Evolutionary conservation across 2,113 vertebrate genomes (phyloP).

Genomic region (Seriola dumerili): DNA sequence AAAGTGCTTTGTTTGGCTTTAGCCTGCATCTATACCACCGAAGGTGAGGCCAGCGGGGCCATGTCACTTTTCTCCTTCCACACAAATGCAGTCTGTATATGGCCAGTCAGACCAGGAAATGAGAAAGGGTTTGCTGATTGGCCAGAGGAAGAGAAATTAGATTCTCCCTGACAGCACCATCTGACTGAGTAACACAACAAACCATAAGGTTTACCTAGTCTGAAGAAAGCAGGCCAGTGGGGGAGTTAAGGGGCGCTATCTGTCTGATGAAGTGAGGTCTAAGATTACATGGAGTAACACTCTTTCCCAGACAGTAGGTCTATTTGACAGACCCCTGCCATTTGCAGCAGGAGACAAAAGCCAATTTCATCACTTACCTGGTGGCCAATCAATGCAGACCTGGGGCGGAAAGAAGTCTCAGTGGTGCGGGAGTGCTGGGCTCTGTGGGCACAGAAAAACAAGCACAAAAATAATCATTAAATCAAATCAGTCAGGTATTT

Average conservation of each 20-base stretch:
- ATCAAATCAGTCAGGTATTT: conserved; percentile 17
- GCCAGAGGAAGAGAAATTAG: conserved; percentile 59
- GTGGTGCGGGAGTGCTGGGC: conserved; percentile 7
- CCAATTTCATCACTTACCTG: conserved; percentile 74
- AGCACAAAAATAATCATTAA: conserved; percentile 37
- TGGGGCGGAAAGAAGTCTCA: conserved; percentile 41
- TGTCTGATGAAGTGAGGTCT: conserved; percentile 81
- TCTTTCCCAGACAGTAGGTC: conserved; percentile 49
- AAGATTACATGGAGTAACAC: conserved; percentile 72
- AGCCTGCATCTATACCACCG: conserved; percentile 84
- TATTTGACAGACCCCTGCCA: conserved; percentile 67
- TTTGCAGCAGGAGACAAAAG: conserved; percentile 73
- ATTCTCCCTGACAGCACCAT: conserved; percentile 61
- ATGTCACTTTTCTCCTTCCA: conserved; percentile 44
- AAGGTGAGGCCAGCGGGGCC: conserved; percentile 71
- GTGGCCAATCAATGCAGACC: conserved; percentile 74
- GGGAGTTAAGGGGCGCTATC: conserved; percentile 51
- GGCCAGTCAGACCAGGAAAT: conserved; percentile 73
- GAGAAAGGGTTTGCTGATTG: conserved; percentile 75
- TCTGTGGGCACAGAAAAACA: conserved; percentile 52
- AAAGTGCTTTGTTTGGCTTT: conserved; percentile 90
- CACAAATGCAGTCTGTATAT: conserved; percentile 73
- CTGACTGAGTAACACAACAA: conserved; percentile 60
- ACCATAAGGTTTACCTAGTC: conserved; percentile 40
- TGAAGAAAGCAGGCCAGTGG: conserved; percentile 39